Evolutionary conservation across 2,113 vertebrate genomes (phyloP), one percentile per base, ranked within the genome.

Genomic region (Elephas maximus): DNA sequence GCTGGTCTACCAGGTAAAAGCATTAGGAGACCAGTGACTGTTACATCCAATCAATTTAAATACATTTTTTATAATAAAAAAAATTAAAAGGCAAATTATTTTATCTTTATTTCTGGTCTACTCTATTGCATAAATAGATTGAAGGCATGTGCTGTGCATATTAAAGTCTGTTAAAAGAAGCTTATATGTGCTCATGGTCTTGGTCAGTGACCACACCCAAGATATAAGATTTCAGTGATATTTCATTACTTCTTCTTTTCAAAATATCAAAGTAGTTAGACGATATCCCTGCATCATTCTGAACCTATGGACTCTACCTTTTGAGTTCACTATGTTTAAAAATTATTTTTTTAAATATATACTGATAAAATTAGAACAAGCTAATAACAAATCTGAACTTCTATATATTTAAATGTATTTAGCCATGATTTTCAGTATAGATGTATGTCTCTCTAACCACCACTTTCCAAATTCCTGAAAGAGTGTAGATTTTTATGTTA

Each of bases 1-100:
- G 89, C 96, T 98, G 97, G 95, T 98, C 95, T 98, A 26, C 76
- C 94, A 97, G 91, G 97, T 98, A 98, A 98, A 98, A 95, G 92
- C 24, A 98, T 97, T 97, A 96, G 88, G n/a, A 98, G 21, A 51
- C 51, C 97, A 78, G 92, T 96, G 96, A 98, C 93, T 93, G 37
- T 96, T 98, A 98, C 88, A 97, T 88, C 67, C 89, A 97, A 97
- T 98, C 73, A 63, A 97, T 82, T 97, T 98, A 98, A 98, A 98
- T 97, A 73, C 1, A 78, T 93, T 94, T 98, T 95, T 88, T 89
- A 96, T 97, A 97, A 98, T 84, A 0, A 90, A 98, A 97, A 93
- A 94, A 45, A 97, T 96, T 94, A 86, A 98, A 98, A 95, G 37
- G 24, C 1, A 98, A 97, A 97, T 97, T 96, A 60, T 98, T 81